These are phyloP conservation scores for Dromius quadrimaculatus DNA, from an alignment of 2,888 invertebrate species.

Conservation along the genomic window DNA sequence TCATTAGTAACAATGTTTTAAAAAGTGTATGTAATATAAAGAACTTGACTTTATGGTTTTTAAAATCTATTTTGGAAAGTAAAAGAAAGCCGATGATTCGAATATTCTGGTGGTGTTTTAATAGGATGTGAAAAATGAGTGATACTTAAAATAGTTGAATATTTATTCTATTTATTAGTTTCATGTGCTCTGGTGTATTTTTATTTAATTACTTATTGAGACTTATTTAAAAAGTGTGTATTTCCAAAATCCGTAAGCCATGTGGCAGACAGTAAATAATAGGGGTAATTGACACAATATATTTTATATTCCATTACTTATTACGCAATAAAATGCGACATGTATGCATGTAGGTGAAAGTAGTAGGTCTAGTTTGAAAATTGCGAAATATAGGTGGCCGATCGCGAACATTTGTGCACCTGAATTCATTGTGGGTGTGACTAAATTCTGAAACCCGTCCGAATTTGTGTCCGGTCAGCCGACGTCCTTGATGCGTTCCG, in stretches of 20 bases:
- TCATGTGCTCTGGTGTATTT: conserved; percentile 13
- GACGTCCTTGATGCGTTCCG: conserved; percentile 52
- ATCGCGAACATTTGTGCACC: conserved; percentile 34
- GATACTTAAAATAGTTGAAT: conserved; percentile 18
- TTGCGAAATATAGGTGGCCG: conserved; percentile 58
- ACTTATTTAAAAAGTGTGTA: conserved; percentile 14
- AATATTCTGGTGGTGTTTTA: conserved; percentile 27
- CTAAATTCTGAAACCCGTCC: conserved; percentile 46
- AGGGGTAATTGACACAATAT: conserved; percentile 58
- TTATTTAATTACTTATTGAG: conserved; percentile 9
- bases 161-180: conserved; percentile 35
- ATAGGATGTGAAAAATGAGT: conserved; percentile 17
- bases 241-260: conserved; percentile 49
- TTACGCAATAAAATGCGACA: conserved; percentile 43
- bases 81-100: conserved; percentile 15
- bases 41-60: conserved; percentile 8
- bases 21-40: conserved; percentile 10
- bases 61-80: conserved; percentile 17
- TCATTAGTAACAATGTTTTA: conserved; percentile 6
- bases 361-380: conserved; percentile 61
- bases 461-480: conserved; percentile 45
- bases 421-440: conserved; percentile 50
- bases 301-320: conserved; percentile 45
- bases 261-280: conserved; percentile 59
- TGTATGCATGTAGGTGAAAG: conserved; percentile 58